Evolutionary conservation across 2,113 vertebrate genomes (phyloP).

Genomic region (Ornithorhynchus anatinus): DNA sequence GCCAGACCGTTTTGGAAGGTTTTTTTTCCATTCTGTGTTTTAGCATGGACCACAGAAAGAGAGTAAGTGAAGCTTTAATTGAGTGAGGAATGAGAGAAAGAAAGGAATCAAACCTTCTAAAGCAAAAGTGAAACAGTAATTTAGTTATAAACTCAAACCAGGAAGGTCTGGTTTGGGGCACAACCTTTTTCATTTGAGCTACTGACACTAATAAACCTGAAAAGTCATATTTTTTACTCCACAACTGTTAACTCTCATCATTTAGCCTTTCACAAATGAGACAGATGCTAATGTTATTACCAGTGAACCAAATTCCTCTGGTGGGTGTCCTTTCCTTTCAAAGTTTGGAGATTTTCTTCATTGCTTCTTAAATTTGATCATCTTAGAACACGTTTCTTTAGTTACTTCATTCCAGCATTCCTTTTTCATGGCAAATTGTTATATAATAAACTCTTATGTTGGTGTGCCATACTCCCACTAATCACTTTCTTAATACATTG

Average conservation of each 20-base stretch:
- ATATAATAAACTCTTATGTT: constrained; percentile 15
- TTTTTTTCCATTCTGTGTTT: fast-evolving
- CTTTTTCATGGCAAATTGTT: constrained; percentile 37
- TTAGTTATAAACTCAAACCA: fast-evolving
- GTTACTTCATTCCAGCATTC: too few species aligned
- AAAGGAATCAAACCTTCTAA: background rate
- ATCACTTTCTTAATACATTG: constrained; percentile 34
- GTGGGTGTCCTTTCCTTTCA: fast-evolving
- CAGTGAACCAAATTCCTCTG: background rate
- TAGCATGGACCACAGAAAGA: background rate
- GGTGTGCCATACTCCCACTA: constrained; percentile 31
- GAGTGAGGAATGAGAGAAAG: background rate
- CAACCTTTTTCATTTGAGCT: background rate
- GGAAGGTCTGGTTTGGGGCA: background rate
- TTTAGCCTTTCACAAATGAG: fast-evolving
- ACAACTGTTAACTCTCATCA: background rate
- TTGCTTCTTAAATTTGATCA: background rate
- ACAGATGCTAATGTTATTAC: background rate
- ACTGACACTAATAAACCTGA: background rate
- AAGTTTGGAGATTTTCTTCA: background rate
- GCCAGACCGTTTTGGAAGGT: fast-evolving
- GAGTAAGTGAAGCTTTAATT: fast-evolving
- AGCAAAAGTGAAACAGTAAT: fast-evolving
- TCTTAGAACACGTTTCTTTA: background rate
- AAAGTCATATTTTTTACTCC: background rate